phyloP scores from a whole-genome alignment of 2,888 invertebrate genomes.

The Lysandra coridon region DNA sequence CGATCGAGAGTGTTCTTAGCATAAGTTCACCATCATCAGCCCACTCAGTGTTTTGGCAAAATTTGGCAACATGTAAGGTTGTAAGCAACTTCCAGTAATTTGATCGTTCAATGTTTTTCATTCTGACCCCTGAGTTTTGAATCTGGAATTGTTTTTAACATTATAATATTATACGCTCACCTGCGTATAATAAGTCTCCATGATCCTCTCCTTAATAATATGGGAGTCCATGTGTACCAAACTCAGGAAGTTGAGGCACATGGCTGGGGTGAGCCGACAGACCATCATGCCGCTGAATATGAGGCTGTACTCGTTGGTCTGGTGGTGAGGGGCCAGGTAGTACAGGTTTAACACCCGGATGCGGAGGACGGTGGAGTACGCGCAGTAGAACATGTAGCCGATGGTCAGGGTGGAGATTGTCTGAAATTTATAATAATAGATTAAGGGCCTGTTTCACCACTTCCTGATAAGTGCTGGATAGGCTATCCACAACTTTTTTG shows the following conservation, averaged over 20 bases:
- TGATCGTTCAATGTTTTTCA: too few relatives aligned
- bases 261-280: slow-evolving; percentile 97
- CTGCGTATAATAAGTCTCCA: slow-evolving; percentile 97
- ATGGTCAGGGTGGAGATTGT: slow-evolving; percentile 94
- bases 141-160: too few relatives aligned
- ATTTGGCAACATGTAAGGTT: too few relatives aligned
- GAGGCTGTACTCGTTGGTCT: slow-evolving; percentile 98
- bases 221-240: slow-evolving; percentile 99
- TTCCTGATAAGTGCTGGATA: too few relatives aligned
- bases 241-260: slow-evolving; percentile 98
- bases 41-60: too few relatives aligned
- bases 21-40: too few relatives aligned
- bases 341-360: slow-evolving; percentile 97
- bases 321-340: slow-evolving; percentile 97
- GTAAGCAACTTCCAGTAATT: too few relatives aligned
- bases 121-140: too few relatives aligned
- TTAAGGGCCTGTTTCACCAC: too few relatives aligned
- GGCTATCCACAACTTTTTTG: too few relatives aligned
- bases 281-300: slow-evolving; percentile 99
- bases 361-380: slow-evolving; percentile 98
- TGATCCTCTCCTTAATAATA: slow-evolving; percentile 87
- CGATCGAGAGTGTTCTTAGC: too few relatives aligned
- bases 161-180: slow-evolving; percentile 63
- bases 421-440: slow-evolving; percentile 68
- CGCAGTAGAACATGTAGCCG: slow-evolving; percentile 97